A percentile compares a stretch with the other conserved stretches of the same genome.
phyloP scores from a whole-genome alignment of 92 coral and sea anemone species.

The Hydrozoanthus gracilis region DNA sequence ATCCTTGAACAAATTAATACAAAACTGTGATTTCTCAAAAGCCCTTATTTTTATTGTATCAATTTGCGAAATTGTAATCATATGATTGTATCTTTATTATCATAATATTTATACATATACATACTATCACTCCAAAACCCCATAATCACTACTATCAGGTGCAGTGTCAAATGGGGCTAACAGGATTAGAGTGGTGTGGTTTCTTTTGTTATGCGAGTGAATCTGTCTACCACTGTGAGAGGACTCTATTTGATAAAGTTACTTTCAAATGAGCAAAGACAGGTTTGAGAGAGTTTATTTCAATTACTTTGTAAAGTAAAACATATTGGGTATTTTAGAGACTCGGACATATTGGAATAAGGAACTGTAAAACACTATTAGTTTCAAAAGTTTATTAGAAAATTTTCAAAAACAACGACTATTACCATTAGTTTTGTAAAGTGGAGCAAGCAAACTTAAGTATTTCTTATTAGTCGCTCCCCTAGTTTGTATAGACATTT shows the following conservation, averaged over 20 bases:
- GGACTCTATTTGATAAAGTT: conserved; percentile 33
- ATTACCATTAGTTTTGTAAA: background rate
- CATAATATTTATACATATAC: too few species aligned
- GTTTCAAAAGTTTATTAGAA: background rate
- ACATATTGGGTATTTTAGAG: too few species aligned
- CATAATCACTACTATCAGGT: too few species aligned
- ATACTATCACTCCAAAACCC: too few species aligned
- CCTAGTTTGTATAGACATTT: background rate
- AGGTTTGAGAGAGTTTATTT: conserved; percentile 30
- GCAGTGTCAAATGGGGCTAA: background rate
- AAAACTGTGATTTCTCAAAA: too few species aligned
- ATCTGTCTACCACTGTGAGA: background rate
- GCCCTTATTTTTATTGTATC: too few species aligned
- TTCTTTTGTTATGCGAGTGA: conserved; percentile 36
- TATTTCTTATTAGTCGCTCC: background rate
- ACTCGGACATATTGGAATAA: background rate
- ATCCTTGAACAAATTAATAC: too few species aligned
- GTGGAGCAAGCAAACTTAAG: conserved; percentile 8
- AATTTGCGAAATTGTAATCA: too few species aligned
- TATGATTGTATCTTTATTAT: too few species aligned
- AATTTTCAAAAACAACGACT: background rate
- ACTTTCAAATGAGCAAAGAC: conserved; percentile 43
- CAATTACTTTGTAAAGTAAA: conserved; percentile 37
- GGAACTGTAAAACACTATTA: background rate
- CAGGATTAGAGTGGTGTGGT: background rate